Percentiles rank a stretch among this genome's conserved stretches.
phyloP scores from a whole-genome alignment of 2,888 invertebrate genomes.

The Stenurella melanura region DNA sequence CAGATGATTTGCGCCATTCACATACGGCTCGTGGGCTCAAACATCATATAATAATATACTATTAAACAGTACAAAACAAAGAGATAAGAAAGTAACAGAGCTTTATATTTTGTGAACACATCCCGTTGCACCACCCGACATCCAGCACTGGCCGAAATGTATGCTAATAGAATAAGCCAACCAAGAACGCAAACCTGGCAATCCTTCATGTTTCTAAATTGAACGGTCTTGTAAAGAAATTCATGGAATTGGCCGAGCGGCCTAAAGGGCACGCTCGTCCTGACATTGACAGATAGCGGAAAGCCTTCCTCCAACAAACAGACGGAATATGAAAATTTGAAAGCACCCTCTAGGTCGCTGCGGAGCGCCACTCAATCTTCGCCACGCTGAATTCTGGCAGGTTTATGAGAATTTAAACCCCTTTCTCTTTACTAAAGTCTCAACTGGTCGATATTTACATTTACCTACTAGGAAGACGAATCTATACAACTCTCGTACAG shows the following conservation, averaged over 20 bases:
- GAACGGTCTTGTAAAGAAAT: constrained; percentile 56
- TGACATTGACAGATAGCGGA: constrained; percentile 67
- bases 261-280: constrained; percentile 61
- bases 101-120: no score
- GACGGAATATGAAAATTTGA: constrained; percentile 68
- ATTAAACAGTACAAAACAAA: no score
- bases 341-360: constrained; percentile 64
- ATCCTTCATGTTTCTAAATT: constrained; percentile 40
- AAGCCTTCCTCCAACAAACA: constrained; percentile 64
- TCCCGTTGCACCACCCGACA: background rate
- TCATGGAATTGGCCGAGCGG: constrained; percentile 65
- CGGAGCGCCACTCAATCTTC: constrained; percentile 67
- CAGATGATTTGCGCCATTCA: no score
- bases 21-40: no score
- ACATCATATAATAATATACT: no score
- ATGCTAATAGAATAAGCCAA: constrained; percentile 66
- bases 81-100: no score
- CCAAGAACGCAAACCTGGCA: constrained; percentile 55
- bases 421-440: constrained; percentile 56
- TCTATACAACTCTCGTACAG: constrained; percentile 7
- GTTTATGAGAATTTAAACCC: constrained; percentile 69
- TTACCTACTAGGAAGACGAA: constrained; percentile 18
- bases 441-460: constrained; percentile 48
- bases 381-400: constrained; percentile 67
- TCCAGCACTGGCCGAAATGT: constrained; percentile 52